These are phyloP conservation scores for Myanophis thanlyinensis DNA, from an alignment of 2,113 vertebrate genomes.

Conservation along the genomic window DNA sequence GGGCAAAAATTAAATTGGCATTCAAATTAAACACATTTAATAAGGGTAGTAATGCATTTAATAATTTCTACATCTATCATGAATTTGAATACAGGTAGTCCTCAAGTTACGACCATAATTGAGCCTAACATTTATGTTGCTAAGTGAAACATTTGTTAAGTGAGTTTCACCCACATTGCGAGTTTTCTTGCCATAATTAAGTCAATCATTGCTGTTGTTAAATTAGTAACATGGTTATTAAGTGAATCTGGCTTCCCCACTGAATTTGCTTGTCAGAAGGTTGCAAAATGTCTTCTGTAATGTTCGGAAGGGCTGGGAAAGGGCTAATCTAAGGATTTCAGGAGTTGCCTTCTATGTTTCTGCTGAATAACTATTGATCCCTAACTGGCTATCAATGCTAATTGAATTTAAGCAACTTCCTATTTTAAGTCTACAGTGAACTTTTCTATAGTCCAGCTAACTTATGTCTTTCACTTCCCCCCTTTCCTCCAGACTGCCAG, in stretches of 20 bases:
- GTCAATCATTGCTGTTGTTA: no score
- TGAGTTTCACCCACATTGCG: no score
- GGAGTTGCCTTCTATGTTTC: not conserved
- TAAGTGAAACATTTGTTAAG: no score
- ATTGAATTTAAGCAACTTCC: not conserved
- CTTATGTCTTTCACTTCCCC: not conserved
- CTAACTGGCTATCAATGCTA: not conserved
- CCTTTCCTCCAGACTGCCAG: conserved; percentile 28
- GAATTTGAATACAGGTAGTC: not conserved
- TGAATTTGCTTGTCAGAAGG: no score
- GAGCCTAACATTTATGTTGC: no score
- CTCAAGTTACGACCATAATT: no score
- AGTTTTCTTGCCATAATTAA: no score
- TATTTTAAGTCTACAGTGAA: not conserved
- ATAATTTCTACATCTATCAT: not conserved
- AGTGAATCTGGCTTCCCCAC: no score
- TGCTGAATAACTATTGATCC: not conserved
- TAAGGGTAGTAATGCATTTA: not conserved
- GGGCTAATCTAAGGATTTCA: not conserved
- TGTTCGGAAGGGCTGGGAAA: not conserved
- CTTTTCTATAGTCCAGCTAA: not conserved
- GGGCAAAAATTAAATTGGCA: not conserved
- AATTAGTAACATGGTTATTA: no score
- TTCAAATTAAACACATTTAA: not conserved
- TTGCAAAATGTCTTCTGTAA: no score